These are phyloP conservation scores for Pavo muticus DNA, from an alignment of 2,113 vertebrate species.

Conservation along the genomic window DNA sequence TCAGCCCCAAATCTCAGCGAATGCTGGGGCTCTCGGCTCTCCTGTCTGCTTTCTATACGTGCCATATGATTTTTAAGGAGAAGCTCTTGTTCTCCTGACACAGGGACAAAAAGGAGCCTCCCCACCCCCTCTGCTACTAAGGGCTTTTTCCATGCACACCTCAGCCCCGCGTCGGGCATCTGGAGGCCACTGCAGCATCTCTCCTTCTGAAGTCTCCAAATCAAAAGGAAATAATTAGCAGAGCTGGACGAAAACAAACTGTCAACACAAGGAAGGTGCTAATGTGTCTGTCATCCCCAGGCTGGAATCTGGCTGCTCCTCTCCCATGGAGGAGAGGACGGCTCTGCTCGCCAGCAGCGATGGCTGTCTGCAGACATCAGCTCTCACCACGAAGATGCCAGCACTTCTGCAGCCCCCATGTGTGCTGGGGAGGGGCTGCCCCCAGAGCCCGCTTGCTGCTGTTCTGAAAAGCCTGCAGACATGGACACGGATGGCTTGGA, in stretches of 20 bases:
- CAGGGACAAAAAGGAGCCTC: background rate
- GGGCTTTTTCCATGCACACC: background rate
- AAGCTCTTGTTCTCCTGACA: background rate
- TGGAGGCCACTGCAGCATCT: fast-evolving
- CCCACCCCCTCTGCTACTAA: background rate
- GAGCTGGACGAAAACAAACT: conserved; percentile 5
- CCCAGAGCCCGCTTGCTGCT: background rate
- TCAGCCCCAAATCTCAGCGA: background rate
- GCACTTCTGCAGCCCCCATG: background rate
- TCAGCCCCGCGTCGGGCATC: background rate
- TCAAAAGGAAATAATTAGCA: conserved; percentile 49
- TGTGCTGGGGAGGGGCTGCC: background rate
- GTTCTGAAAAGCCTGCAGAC: background rate
- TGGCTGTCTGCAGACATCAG: background rate
- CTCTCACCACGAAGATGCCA: fast-evolving
- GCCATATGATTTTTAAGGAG: background rate
- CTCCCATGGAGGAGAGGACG: background rate
- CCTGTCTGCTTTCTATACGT: background rate
- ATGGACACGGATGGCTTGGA: fast-evolving
- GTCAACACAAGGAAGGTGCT: conserved; percentile 51
- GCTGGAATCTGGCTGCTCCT: background rate
- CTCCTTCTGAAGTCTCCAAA: background rate
- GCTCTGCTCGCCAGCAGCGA: fast-evolving
- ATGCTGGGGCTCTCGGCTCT: background rate
- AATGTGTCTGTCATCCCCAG: conserved; percentile 43